Conservation (phyloP, 2,888 invertebrate genomes). For the Lutraria lutraria region DNA sequence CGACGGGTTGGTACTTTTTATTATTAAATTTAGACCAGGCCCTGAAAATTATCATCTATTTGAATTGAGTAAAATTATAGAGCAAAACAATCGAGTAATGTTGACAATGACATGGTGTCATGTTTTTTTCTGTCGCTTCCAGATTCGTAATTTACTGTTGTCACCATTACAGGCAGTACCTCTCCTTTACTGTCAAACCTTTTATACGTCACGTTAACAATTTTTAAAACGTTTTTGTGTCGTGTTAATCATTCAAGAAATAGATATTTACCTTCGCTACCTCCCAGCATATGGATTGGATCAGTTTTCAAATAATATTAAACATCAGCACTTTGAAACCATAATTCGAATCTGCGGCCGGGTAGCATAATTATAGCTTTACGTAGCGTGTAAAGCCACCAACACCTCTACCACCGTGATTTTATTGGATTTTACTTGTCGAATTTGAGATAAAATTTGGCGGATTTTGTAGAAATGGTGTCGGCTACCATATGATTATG, state of each 20-base stretch:
- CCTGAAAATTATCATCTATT: background rate
- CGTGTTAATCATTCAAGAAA: constrained; percentile 49
- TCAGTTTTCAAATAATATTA: constrained; percentile 58
- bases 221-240: constrained; percentile 38
- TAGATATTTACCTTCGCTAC: constrained; percentile 44
- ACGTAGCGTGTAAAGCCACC: constrained; percentile 42
- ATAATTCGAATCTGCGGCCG: constrained; percentile 49
- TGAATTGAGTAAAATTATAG: constrained; percentile 32
- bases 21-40: background rate
- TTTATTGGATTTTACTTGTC: constrained; percentile 48
- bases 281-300: constrained; percentile 57
- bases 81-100: background rate
- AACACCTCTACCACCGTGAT: constrained; percentile 55
- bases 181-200: constrained; percentile 36
- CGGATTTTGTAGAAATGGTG: constrained; percentile 62
- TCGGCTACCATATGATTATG: constrained; percentile 61
- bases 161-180: constrained; percentile 20
- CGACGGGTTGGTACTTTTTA: background rate
- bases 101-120: constrained; percentile 30
- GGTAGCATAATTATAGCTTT: constrained; percentile 58
- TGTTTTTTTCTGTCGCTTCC: constrained; percentile 24
- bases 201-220: constrained; percentile 42
- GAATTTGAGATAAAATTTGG: constrained; percentile 63
- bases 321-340: constrained; percentile 31
- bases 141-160: constrained; percentile 35